phyloP scores from a whole-genome alignment of 37 sponge, comb jelly and placozoan species.

The Oopsacas minuta region DNA sequence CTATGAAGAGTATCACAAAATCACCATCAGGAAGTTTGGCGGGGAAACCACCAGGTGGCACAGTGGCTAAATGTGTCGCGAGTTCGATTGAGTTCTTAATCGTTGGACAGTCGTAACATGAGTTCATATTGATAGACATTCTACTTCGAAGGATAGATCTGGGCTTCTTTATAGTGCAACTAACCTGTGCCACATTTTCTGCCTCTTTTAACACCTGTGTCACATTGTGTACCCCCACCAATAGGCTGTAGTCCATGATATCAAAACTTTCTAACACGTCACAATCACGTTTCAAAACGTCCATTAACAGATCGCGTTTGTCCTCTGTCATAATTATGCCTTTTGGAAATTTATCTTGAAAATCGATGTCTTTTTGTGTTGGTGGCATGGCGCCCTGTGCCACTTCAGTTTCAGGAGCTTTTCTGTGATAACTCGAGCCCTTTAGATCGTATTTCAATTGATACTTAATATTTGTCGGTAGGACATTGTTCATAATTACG shows the following conservation, averaged over 20 bases:
- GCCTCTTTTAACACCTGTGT: neutral
- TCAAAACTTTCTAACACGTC: constrained; percentile 30
- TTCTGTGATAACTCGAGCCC: constrained; percentile 31
- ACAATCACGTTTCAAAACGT: neutral
- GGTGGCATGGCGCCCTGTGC: neutral
- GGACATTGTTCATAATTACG: constrained; percentile 35
- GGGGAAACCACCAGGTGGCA: neutral
- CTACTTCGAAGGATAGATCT: neutral
- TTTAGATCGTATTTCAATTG: constrained; percentile 36
- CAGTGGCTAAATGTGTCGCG: neutral
- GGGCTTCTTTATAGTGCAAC: neutral
- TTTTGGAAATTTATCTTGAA: constrained; percentile 20
- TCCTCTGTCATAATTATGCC: neutral
- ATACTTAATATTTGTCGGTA: constrained; percentile 28
- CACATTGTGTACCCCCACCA: constrained; percentile 31
- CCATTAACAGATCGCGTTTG: neutral
- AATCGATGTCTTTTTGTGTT: constrained; percentile 35
- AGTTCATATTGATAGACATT: constrained; percentile 1
- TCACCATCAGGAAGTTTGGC: neutral
- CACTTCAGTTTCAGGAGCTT: constrained; percentile 26
- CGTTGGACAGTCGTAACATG: neutral
- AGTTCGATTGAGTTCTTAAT: neutral
- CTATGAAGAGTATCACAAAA: neutral
- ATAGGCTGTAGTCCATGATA: constrained; percentile 36
- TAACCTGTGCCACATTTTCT: neutral